Evolutionary conservation across 2,888 invertebrate genomes (phyloP).

Genomic region (Phorcus lineatus): DNA sequence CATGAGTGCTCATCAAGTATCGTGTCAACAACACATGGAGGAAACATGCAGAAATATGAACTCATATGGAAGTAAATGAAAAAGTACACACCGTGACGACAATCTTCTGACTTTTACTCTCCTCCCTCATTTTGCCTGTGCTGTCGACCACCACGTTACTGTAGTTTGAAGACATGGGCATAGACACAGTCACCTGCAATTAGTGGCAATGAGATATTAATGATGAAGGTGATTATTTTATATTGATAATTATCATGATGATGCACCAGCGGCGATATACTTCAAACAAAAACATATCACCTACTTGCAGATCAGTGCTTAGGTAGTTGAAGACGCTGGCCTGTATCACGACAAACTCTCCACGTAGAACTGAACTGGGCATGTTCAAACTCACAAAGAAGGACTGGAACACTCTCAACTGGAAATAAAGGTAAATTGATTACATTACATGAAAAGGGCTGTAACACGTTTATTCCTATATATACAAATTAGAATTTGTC

Average conservation of each 20-base stretch:
- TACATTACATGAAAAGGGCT: background rate
- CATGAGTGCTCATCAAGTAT: too few species aligned
- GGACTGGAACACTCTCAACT: conserved; percentile 86
- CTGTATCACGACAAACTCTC: conserved; percentile 92
- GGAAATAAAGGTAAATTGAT: conserved; percentile 35
- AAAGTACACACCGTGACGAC: background rate
- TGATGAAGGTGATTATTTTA: too few species aligned
- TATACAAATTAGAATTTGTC: too few species aligned
- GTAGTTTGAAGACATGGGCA: background rate
- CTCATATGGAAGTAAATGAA: too few species aligned
- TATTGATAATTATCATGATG: too few species aligned
- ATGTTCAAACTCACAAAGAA: conserved; percentile 91
- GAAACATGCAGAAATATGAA: too few species aligned
- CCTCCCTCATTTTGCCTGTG: background rate
- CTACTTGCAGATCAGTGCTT: conserved; percentile 76
- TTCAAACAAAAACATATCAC: too few species aligned
- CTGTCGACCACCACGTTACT: background rate
- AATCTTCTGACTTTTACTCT: background rate
- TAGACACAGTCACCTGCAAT: background rate
- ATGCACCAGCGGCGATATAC: too few species aligned
- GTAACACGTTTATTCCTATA: too few species aligned
- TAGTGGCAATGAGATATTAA: background rate
- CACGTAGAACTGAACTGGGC: conserved; percentile 90
- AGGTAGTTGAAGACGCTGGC: conserved; percentile 92
- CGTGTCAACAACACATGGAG: too few species aligned